Base-by-base conservation (phyloP, 2,113 vertebrate species). In the Seriola rivoliana region DNA sequence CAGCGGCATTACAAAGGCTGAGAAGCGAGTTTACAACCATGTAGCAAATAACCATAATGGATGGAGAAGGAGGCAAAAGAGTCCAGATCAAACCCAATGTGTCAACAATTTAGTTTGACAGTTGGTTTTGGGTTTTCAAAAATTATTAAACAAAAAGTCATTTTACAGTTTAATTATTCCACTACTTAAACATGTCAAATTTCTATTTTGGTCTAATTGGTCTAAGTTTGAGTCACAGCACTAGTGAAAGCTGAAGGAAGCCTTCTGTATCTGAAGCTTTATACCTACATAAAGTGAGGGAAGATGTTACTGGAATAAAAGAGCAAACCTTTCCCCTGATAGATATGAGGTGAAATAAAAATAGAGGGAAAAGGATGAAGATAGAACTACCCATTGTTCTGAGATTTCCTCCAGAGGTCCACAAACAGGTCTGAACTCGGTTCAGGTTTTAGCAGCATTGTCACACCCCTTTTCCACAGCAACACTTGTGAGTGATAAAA, bases 401-500 rank as follows among this genome's bases (percentile, higher is more conserved):
- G 94, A 93, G 95, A 96, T 95, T 95, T 92, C 94, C 96, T 96
- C 96, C 95, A 93, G 95, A 95, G 95, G 93, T 95, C 78, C 14
- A 69, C 69, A 68, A 95, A 94, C 95, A 95, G 96, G 94, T 97
- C 85, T 89, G 82, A 85, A 82, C 85, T 65, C 0, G 40, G 84
- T 95, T 95, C 95, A 95, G 95, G 95, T 97, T 96, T 97, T 97
- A 97, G 96, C 96, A 85, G 88, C 74, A 9, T 74, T 75, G 86
- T 94, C 95, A 94, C 94, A 94, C 94, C 94, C 95, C 10, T 59
- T 82, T 95, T 96, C 95, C 95, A 95, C 94, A 94, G 94, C 79
- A 95, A 94, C 95, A 94, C 87, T 87, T 91, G 93, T 92, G 96
- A 96, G 96, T 96, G 97, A 95, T 97, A 97, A 97, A 97, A 97